Base-by-base conservation (phyloP, 2,888 invertebrate species). In the Bombylius discolor region DNA sequence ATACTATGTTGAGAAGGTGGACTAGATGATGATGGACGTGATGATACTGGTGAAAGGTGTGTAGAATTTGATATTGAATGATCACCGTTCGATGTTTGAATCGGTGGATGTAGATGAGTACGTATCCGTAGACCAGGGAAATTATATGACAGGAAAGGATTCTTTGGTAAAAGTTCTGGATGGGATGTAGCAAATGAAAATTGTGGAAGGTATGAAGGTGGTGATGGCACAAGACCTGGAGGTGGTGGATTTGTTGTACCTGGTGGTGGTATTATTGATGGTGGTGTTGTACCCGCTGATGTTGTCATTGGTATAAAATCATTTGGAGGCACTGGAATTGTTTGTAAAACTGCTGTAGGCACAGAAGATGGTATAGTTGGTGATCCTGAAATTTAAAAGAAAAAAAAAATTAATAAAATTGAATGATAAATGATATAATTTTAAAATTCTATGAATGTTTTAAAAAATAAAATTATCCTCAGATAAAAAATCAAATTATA, bases 61-160 rank as follows among this genome's bases (percentile, higher is more conserved):
- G 70, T 59, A 56, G 66, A 61, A 23, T 62, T 64, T 61, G 52
- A 52, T 49, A 60, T 50, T 7, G 58, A 50, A 23, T 61, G 55
- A 59, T 57, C 63, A 39, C 70, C 62, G 62, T 70, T 67, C 62
- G 72, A 61, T 60, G 69, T 53, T 56, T 68, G 54, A 62, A 64
- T 45, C 62, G 70, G 65, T 61, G 68, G 61, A 64, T 64, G 61
- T 62, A 62, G 61, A 23, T 65, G 66, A 46, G 66, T 68, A 33
- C 69, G 66, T 4, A 66, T 65, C 31, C 72, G 64, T 46, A 74
- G 51, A 0, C 66, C 67, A 42, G 79, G 68, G 32, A 79, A 77
- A 50, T 79, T 80, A 62, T 81, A 82, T n/a, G 81, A 79, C 63
- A 73, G 79, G 51, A 81, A 74, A 44, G 80, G 79, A 59, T 79